Conservation (phyloP, 2,113 vertebrate species). For the Sinocyclocheilus anophthalmus region DNA sequence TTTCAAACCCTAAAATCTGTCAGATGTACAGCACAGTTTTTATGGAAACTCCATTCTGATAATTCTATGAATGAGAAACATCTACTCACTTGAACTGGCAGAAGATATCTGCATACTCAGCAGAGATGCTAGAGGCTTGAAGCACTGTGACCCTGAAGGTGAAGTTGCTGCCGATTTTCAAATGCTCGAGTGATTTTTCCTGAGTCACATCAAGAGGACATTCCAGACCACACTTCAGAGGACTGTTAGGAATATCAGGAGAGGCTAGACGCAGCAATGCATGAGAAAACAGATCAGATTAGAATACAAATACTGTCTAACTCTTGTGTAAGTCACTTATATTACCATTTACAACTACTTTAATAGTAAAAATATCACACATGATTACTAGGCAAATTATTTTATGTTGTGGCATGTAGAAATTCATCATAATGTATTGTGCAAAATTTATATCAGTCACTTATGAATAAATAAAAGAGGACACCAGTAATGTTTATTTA, state of each 20-base stretch:
- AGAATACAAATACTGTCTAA: background rate
- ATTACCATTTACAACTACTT: background rate
- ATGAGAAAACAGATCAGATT: background rate
- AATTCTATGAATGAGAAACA: constrained; percentile 1
- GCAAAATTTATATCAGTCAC: too few relatives aligned
- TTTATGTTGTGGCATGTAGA: background rate
- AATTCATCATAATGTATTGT: background rate
- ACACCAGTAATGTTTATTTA: background rate
- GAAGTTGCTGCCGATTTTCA: constrained; percentile 90
- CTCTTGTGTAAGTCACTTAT: background rate
- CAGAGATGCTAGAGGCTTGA: constrained; percentile 96
- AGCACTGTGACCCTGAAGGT: constrained; percentile 97
- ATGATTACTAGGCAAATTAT: background rate
- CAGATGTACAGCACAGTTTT: background rate
- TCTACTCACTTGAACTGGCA: constrained; percentile 95
- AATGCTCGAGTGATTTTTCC: constrained; percentile 83
- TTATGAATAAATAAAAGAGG: background rate
- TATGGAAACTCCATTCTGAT: background rate
- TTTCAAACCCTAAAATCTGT: background rate
- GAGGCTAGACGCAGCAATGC: constrained; percentile 60
- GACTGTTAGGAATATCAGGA: constrained; percentile 73
- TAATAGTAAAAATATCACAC: background rate
- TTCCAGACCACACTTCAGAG: constrained; percentile 76
- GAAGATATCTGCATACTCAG: constrained; percentile 98
- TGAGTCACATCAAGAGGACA: constrained; percentile 77